Percentiles rank a stretch among this genome's conserved stretches.
Evolutionary conservation across 2,888 invertebrate genomes (phyloP).

Genomic region (Brenthis daphne): DNA sequence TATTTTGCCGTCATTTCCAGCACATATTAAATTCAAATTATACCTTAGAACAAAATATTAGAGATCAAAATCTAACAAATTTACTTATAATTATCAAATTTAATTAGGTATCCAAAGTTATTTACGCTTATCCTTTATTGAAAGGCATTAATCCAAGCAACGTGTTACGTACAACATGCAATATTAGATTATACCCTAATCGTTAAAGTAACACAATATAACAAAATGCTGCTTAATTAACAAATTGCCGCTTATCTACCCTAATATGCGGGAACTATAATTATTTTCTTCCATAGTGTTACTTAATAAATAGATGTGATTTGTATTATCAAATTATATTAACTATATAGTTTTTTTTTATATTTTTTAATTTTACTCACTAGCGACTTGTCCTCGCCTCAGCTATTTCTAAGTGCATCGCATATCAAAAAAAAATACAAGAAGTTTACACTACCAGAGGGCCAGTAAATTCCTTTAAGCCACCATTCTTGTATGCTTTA

Average conservation of each 20-base stretch:
- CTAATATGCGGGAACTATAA: constrained; percentile 49
- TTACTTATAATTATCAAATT: too few relatives aligned
- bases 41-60: too few relatives aligned
- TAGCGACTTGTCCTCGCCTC: background rate
- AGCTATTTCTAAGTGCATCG: background rate
- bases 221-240: constrained; percentile 41
- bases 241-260: constrained; percentile 43
- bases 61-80: too few relatives aligned
- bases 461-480: background rate
- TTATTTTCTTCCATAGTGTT: constrained; percentile 34
- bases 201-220: constrained; percentile 2
- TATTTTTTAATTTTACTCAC: background rate
- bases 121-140: too few relatives aligned
- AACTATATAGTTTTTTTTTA: background rate
- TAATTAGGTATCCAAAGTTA: too few relatives aligned
- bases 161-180: background rate
- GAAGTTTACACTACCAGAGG: background rate
- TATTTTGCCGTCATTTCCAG: too few relatives aligned
- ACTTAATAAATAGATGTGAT: constrained; percentile 48
- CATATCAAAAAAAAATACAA: background rate
- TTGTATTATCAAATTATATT: constrained; percentile 43
- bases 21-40: too few relatives aligned
- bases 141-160: too few relatives aligned
- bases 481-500: too few relatives aligned
- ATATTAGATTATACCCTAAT: background rate